Evolutionary conservation across 2,888 invertebrate genomes (phyloP), one percentile per base, ranked within the genome.

Genomic region (Dichetophora obliterata): DNA sequence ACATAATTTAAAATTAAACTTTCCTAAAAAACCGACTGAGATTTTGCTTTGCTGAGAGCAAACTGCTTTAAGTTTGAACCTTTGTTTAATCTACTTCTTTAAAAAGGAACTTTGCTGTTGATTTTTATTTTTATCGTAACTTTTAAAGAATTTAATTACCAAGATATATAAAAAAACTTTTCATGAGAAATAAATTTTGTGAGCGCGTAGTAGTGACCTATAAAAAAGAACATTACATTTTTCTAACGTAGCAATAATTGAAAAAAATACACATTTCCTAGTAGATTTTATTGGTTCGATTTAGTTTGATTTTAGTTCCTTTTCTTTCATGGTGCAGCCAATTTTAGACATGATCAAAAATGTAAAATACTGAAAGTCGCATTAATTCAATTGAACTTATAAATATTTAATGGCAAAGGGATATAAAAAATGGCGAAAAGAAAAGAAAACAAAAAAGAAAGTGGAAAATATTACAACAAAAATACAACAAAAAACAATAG

Each of bases 341-440:
- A 9, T 65, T 65, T 37, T 1, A 27, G n/a, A 31, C 19, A 31
- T n/a, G 63, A 37, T 34, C 16, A 65, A 34, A 68, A 50, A 22
- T 22, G 48, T 48, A 68, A 68, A 52, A 68, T 24, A 50, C 22
- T 68, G 8, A 68, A 68, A 68, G 16, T 24, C 68, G 19, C 50
- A 52, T 68, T 31, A 68, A 68, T n/a, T 68, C 27, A 48, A 48
- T 48, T 68, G 5, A 24, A 68, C 50, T 68, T 50, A 68, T 68
- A 68, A 68, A 68, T 68, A 68, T 68, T 68, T 68, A 48, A 68
- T 68, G 24, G 68, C 48, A 50, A 59, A 59, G 27, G 16, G 16
- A 5, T 9, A 59, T 27, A 27, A 59, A 22, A 27, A 57, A 57
- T 8, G 1, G 43, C 11, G 14, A 3, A 11, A 43, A 31, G 14